Evolutionary conservation across 2,888 invertebrate species (phyloP).

Genomic region (Eucera pruinosa): DNA sequence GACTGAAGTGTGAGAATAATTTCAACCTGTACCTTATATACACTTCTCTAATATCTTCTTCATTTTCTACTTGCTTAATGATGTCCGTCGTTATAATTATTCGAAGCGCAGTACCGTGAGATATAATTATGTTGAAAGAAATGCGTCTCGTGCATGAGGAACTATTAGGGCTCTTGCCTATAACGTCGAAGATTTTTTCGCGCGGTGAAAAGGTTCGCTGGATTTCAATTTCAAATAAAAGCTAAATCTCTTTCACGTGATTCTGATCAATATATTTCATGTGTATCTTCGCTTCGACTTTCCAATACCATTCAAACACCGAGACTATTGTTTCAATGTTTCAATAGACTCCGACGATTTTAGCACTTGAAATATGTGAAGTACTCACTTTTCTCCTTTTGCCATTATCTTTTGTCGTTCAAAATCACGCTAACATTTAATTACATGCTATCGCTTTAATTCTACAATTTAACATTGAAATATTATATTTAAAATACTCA

Average conservation of each 20-base stretch:
- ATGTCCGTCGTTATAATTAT: slow-evolving; percentile 77
- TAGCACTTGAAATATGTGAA: slow-evolving; percentile 8
- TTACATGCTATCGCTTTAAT: slow-evolving; percentile 7
- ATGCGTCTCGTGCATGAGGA: slow-evolving; percentile 55
- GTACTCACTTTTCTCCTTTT: background rate
- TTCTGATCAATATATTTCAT: slow-evolving; percentile 27
- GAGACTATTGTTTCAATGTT: slow-evolving; percentile 28
- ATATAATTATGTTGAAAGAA: slow-evolving; percentile 75
- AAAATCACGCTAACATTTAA: slow-evolving; percentile 28
- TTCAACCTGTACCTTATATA: slow-evolving; percentile 52
- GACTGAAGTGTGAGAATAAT: slow-evolving; percentile 69
- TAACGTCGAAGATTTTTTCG: slow-evolving; percentile 31
- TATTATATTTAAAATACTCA: background rate
- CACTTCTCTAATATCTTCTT: slow-evolving; percentile 51
- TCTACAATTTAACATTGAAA: background rate
- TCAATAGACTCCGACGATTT: slow-evolving; percentile 30
- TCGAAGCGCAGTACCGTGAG: slow-evolving; percentile 68
- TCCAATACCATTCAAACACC: slow-evolving; percentile 7
- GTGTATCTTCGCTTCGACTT: slow-evolving; percentile 5
- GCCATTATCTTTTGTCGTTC: slow-evolving; percentile 5
- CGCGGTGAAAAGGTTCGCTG: slow-evolving; percentile 40
- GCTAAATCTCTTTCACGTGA: background rate
- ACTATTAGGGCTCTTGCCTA: slow-evolving; percentile 53
- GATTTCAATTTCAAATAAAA: slow-evolving; percentile 44
- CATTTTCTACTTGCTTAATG: slow-evolving; percentile 78